Percentiles rank a stretch among this genome's conserved stretches.
Evolutionary conservation across 2,888 invertebrate genomes (phyloP).

Genomic region (Anarsia innoxiella): DNA sequence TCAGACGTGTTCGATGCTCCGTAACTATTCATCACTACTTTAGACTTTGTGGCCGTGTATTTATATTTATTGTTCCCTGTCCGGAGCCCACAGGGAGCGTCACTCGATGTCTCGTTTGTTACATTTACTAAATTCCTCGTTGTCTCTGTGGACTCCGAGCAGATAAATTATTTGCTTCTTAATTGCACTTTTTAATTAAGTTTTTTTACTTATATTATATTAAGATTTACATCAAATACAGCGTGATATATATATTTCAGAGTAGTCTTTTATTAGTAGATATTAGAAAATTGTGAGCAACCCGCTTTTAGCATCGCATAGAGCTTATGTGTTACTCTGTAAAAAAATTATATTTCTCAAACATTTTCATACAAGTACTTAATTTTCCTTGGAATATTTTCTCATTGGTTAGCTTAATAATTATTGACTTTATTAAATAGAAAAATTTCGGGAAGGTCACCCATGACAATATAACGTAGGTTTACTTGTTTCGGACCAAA

Average conservation of each 20-base stretch:
- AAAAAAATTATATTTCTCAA: constrained; percentile 16
- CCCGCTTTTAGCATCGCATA: constrained; percentile 61
- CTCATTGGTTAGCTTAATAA: too few species aligned
- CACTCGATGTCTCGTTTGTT: constrained; percentile 5
- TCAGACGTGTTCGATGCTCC: constrained; percentile 32
- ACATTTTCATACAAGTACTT: constrained; percentile 8
- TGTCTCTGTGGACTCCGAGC: constrained; percentile 24
- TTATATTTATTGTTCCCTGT: constrained; percentile 22
- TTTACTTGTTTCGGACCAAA: constrained; percentile 10
- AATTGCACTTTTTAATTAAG: constrained; percentile 51
- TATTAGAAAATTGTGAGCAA: constrained; percentile 35
- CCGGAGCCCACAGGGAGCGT: constrained; percentile 15
- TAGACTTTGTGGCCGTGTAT: constrained; percentile 25
- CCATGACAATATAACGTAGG: constrained; percentile 21
- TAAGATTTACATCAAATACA: constrained; percentile 65
- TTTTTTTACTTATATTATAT: constrained; percentile 59
- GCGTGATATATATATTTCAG: constrained; percentile 57
- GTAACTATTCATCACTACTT: constrained; percentile 27
- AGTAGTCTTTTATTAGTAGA: constrained; percentile 49
- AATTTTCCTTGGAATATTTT: constrained; percentile 5
- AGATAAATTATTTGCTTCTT: constrained; percentile 40
- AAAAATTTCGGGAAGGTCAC: constrained; percentile 11
- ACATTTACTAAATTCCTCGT: constrained; percentile 14
- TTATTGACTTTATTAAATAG: background rate
- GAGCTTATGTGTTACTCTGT: constrained; percentile 40